Base-by-base conservation (phyloP, 1,140 invertebrate genomes). In the Triops longicaudatus region DNA sequence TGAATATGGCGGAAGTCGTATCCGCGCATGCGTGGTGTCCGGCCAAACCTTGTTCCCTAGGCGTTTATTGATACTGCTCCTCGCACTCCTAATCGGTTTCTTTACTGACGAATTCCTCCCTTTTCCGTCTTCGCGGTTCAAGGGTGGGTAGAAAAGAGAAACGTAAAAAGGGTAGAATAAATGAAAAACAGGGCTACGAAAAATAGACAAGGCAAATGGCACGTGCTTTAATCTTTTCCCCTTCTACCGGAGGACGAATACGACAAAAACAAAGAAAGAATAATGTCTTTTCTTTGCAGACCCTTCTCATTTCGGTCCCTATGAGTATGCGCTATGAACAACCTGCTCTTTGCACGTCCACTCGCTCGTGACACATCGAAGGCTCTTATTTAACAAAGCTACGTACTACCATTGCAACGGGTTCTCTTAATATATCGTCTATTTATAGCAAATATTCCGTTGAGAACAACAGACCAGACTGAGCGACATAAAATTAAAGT, bases 1-100 rank as follows among this genome's bases (percentile, higher is more conserved):
- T 5, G 17, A 63, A 63, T 5, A 63, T 63, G 50, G 50, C n/a
- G 50, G 50, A 63, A 22, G 31, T 37, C 31, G 7, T 7, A 4
- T 37, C 10, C 10, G 50, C 50, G 50, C 50, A 63, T 63, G 50
- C 14, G 5, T n/a, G 17, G 10, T 9, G 22, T 14, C 50, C 17
- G 11, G 1, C 14, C 22, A 6, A n/a, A 3, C 6, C 50, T 22
- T 9, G n/a, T 22, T 63, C 14, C n/a, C 17, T 17, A 17, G 14
- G 14, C 50, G 14, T 63, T 63, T 63, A 63, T 63, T 63, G 50
- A 63, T 22, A 22, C 22, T 63, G 0, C 50, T 63, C 50, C 50
- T 63, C 50, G 50, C 50, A 63, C 50, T 63, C 17, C 50, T 63
- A 63, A 63, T 22, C 50, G 50, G 50, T 63, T 63, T 63, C 50